phyloP scores from a whole-genome alignment of 2,888 invertebrate genomes.

The Ophioninae sp. region DNA sequence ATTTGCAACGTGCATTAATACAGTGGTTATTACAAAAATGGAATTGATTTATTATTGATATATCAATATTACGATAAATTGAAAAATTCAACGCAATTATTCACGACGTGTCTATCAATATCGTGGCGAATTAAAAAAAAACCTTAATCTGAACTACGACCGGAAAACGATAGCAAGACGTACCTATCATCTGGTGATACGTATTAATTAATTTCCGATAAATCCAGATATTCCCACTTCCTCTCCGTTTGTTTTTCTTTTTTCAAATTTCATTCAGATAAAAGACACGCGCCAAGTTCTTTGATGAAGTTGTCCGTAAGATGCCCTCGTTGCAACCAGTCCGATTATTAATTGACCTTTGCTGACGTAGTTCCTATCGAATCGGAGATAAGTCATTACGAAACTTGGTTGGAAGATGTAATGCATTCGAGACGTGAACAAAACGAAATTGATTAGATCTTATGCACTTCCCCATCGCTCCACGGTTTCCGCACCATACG shows the following conservation, averaged over 20 bases:
- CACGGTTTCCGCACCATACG: not conserved
- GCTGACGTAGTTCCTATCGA: slow-evolving; percentile 29
- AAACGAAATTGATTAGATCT: not conserved
- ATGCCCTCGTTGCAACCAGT: not conserved
- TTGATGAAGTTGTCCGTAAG: slow-evolving; percentile 8
- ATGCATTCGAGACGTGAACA: not conserved
- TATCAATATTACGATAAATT: no score
- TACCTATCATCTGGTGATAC: slow-evolving; percentile 5
- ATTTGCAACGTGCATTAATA: no score
- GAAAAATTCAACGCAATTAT: no score
- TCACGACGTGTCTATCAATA: no score
- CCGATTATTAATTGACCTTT: slow-evolving; percentile 37
- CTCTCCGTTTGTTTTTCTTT: slow-evolving; percentile 1
- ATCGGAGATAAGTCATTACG: slow-evolving; percentile 45
- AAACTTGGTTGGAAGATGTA: slow-evolving; percentile 5
- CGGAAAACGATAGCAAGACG: slow-evolving; percentile 10
- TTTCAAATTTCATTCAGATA: not conserved
- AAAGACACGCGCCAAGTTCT: not conserved
- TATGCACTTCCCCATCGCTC: not conserved
- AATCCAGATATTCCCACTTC: not conserved
- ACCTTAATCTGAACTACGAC: not conserved
- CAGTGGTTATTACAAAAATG: no score
- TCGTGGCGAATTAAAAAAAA: no score
- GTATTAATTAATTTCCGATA: slow-evolving; percentile 12
- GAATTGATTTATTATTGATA: no score